Percentiles rank a stretch among this genome's conserved stretches.
These are phyloP conservation scores for Chaetorhynchus papuensis DNA, from an alignment of 2,113 vertebrate genomes.

Conservation along the genomic window DNA sequence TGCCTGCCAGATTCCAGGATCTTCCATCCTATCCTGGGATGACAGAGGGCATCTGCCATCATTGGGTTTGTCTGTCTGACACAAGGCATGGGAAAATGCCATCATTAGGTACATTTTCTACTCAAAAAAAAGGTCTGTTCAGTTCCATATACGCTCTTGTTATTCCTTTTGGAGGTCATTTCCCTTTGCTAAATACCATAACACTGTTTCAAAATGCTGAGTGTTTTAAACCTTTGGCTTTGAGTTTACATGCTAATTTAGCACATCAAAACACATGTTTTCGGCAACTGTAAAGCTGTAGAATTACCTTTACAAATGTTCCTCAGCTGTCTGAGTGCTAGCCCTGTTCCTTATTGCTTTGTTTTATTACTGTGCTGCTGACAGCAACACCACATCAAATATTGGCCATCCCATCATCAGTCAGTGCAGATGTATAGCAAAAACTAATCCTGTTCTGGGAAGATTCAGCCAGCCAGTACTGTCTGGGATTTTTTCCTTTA, in stretches of 20 bases:
- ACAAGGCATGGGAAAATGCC: neutral
- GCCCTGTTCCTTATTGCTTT: neutral
- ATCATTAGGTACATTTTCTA: neutral
- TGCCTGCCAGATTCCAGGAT: neutral
- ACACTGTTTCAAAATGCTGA: neutral
- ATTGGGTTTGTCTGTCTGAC: neutral
- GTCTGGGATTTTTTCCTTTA: neutral
- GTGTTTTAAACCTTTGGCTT: neutral
- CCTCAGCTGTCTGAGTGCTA: neutral
- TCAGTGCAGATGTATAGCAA: neutral
- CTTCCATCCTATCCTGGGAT: neutral
- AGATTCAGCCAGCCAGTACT: neutral
- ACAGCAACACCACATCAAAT: neutral
- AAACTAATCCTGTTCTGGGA: neutral
- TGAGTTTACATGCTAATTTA: neutral
- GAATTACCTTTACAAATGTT: neutral
- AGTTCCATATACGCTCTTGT: neutral
- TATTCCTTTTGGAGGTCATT: neutral
- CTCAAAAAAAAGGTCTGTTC: neutral
- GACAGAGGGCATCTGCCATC: neutral
- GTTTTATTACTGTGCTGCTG: neutral
- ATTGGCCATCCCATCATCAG: neutral
- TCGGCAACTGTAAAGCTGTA: neutral
- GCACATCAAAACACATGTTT: neutral
- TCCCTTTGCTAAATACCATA: neutral